A percentile compares a stretch with the other conserved stretches of the same genome.
Conservation (phyloP, 2,113 vertebrate genomes). For the Plectropomus leopardus region DNA sequence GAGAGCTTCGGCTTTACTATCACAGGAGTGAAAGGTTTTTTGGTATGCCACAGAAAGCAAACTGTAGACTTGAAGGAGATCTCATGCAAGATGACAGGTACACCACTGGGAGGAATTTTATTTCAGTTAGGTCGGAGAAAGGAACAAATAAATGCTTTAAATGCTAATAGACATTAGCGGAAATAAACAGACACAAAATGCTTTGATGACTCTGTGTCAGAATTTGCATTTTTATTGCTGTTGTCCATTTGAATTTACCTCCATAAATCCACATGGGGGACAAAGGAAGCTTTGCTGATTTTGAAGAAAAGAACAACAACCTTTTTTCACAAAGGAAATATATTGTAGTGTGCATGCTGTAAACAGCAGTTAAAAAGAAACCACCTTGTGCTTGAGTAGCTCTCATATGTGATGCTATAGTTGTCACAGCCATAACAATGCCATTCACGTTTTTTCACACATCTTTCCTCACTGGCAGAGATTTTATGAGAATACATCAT, state of each 20-base stretch:
- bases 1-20: slow-evolving; percentile 45
- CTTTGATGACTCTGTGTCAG: slow-evolving; percentile 48
- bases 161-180: slow-evolving; percentile 57
- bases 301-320: neutral
- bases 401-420: slow-evolving; percentile 9
- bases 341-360: neutral
- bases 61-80: slow-evolving; percentile 45
- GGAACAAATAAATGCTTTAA: slow-evolving; percentile 59
- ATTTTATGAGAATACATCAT: slow-evolving; percentile 21
- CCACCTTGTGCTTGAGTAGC: neutral
- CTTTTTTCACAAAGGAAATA: slow-evolving; percentile 5
- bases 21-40: slow-evolving; percentile 34
- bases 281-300: slow-evolving; percentile 5
- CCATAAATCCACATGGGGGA: slow-evolving; percentile 3
- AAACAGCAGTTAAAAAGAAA: slow-evolving; percentile 3
- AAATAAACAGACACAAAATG: slow-evolving; percentile 53
- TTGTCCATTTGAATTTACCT: slow-evolving; percentile 64
- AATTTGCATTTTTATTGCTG: slow-evolving; percentile 81
- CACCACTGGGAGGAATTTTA: slow-evolving; percentile 53
- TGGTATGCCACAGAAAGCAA: slow-evolving; percentile 24
- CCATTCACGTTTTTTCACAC: slow-evolving; percentile 15
- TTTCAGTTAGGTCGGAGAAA: slow-evolving; percentile 48
- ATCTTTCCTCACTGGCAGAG: slow-evolving; percentile 4
- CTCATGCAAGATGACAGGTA: slow-evolving; percentile 47
- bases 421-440: slow-evolving; percentile 23